Percentiles rank a stretch among this genome's conserved stretches.
phyloP scores from a whole-genome alignment of 1,140 invertebrate genomes.

The Hyles vespertilio region DNA sequence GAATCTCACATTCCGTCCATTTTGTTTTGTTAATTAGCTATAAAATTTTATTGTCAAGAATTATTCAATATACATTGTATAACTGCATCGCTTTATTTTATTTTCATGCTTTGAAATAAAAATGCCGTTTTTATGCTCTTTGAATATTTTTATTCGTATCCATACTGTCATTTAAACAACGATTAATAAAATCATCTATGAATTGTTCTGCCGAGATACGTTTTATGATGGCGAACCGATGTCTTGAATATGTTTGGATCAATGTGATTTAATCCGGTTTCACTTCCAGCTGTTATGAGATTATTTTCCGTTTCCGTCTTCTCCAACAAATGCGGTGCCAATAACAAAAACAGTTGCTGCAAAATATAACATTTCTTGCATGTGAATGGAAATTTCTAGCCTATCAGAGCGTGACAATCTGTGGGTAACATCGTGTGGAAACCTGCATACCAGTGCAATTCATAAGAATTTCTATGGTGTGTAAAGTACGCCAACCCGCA shows the following conservation, averaged over 20 bases:
- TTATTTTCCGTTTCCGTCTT: constrained; percentile 45
- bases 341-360: constrained; percentile 76
- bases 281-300: constrained; percentile 24
- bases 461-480: too few relatives aligned
- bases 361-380: constrained; percentile 18
- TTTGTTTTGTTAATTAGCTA: constrained; percentile 66
- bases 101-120: constrained; percentile 31
- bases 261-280: constrained; percentile 68
- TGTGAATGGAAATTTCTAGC: too few relatives aligned
- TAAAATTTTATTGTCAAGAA: constrained; percentile 61
- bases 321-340: constrained; percentile 77
- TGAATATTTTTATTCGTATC: constrained; percentile 4
- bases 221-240: constrained; percentile 62
- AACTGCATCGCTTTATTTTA: constrained; percentile 49
- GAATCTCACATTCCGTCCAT: constrained; percentile 73
- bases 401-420: too few relatives aligned
- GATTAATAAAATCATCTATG: constrained; percentile 19
- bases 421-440: too few relatives aligned
- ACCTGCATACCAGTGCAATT: too few relatives aligned
- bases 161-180: neutral
- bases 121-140: constrained; percentile 8
- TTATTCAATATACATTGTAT: constrained; percentile 66
- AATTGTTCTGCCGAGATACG: constrained; percentile 31
- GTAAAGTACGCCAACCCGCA: too few relatives aligned
- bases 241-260: constrained; percentile 72